Conservation (phyloP, 2,888 invertebrate species). For the Brachyopa scutellaris region DNA sequence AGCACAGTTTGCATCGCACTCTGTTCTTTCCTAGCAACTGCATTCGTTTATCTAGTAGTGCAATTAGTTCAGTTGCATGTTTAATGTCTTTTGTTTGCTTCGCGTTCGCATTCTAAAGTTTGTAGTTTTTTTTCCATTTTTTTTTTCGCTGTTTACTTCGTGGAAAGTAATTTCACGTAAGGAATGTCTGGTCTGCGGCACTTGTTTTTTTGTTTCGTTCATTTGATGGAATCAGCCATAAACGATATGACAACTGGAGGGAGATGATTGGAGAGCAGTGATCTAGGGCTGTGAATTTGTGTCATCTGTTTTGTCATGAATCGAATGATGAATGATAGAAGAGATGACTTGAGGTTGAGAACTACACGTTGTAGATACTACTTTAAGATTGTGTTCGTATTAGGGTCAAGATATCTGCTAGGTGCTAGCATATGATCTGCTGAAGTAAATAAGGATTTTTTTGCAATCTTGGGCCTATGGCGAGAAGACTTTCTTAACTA, state of each 20-base stretch:
- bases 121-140: not conserved
- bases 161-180: constrained; percentile 50
- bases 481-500: too few species aligned
- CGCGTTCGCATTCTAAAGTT: constrained; percentile 51
- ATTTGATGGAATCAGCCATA: constrained; percentile 18
- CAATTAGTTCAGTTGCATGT: constrained; percentile 66
- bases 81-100: constrained; percentile 55
- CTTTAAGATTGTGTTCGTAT: too few species aligned
- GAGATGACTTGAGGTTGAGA: not conserved
- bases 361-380: too few species aligned
- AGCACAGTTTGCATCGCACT: not conserved
- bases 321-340: not conserved
- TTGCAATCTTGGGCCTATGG: too few species aligned
- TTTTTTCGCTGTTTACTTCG: constrained; percentile 13
- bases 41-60: constrained; percentile 53
- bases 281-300: not conserved
- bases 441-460: too few species aligned
- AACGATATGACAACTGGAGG: constrained; percentile 18
- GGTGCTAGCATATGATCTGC: too few species aligned
- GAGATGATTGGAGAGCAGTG: constrained; percentile 9
- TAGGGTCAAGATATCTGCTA: too few species aligned
- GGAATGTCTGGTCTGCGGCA: constrained; percentile 38
- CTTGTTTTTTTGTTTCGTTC: not conserved
- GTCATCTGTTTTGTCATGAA: constrained; percentile 9
- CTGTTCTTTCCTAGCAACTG: constrained; percentile 15